phyloP scores from a whole-genome alignment of 2,888 invertebrate genomes.

The Mesorhabditis sp. region DNA sequence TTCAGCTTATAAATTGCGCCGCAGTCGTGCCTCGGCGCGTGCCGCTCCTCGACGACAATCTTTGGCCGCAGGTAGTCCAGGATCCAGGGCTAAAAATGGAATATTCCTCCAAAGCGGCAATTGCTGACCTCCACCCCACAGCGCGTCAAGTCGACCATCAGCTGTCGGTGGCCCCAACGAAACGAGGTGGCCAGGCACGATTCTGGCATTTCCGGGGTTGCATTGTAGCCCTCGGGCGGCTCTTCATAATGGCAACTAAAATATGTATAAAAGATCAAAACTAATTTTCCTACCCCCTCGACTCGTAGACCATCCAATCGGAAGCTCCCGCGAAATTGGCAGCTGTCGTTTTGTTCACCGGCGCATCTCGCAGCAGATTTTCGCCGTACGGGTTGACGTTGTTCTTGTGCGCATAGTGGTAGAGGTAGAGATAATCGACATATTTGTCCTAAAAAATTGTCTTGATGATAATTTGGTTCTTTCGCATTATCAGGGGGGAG shows the following conservation, averaged over 20 bases:
- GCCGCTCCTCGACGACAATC: neutral
- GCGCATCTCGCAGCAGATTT: neutral
- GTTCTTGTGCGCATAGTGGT: conserved; percentile 1
- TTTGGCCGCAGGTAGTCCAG: neutral
- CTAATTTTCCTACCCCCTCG: neutral
- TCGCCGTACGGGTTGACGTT: neutral
- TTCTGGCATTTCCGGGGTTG: neutral
- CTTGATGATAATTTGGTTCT: too few species aligned
- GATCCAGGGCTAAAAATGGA: neutral
- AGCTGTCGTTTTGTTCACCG: neutral
- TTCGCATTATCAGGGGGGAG: too few species aligned
- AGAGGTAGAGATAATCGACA: neutral
- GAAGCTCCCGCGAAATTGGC: neutral
- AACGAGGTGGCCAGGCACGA: neutral
- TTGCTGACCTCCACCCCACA: neutral
- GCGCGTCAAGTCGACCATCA: neutral
- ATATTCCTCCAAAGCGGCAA: neutral
- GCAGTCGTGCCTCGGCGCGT: neutral
- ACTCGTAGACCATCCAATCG: neutral
- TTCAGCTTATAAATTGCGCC: neutral
- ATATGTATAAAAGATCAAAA: neutral
- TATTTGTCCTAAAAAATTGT: neutral
- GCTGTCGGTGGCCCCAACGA: neutral
- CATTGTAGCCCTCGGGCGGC: neutral
- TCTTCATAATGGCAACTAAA: neutral